Evolutionary conservation across 2,888 invertebrate species (phyloP).

Genomic region (Ormyrus rosae): DNA sequence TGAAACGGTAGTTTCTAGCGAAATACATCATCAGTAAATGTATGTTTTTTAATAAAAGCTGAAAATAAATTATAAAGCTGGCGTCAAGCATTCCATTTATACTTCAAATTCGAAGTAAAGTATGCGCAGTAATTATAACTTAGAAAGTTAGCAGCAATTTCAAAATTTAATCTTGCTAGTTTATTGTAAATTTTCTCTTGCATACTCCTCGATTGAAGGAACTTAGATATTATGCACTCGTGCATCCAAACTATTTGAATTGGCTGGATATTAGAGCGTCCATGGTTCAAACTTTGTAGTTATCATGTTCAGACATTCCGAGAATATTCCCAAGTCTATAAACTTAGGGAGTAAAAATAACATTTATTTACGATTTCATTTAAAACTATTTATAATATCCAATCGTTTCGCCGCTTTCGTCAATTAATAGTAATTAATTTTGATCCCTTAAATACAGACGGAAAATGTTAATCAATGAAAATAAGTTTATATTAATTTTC

Average conservation of each 20-base stretch:
- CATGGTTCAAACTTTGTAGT: constrained; percentile 1
- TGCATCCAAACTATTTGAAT: constrained; percentile 20
- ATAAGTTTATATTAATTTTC: background rate
- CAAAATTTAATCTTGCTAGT: background rate
- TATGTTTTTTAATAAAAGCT: too few species aligned
- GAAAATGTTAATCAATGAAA: background rate
- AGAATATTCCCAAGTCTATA: background rate
- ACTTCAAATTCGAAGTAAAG: too few species aligned
- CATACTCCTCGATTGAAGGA: background rate
- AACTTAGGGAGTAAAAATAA: background rate
- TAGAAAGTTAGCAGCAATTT: background rate
- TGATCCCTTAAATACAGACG: too few species aligned
- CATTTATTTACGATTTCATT: too few species aligned
- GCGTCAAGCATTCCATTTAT: too few species aligned
- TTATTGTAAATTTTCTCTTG: constrained; percentile 3
- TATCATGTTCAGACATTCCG: constrained; percentile 9
- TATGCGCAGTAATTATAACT: background rate
- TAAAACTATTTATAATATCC: too few species aligned
- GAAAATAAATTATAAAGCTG: too few species aligned
- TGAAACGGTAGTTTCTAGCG: too few species aligned
- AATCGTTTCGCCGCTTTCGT: too few species aligned
- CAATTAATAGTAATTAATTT: too few species aligned
- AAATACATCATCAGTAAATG: too few species aligned
- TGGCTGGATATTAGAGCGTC: constrained; percentile 13
- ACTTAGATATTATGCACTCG: background rate